phyloP scores from a whole-genome alignment of 2,797 vertebrate species.

The Sebastes cheni region DNA sequence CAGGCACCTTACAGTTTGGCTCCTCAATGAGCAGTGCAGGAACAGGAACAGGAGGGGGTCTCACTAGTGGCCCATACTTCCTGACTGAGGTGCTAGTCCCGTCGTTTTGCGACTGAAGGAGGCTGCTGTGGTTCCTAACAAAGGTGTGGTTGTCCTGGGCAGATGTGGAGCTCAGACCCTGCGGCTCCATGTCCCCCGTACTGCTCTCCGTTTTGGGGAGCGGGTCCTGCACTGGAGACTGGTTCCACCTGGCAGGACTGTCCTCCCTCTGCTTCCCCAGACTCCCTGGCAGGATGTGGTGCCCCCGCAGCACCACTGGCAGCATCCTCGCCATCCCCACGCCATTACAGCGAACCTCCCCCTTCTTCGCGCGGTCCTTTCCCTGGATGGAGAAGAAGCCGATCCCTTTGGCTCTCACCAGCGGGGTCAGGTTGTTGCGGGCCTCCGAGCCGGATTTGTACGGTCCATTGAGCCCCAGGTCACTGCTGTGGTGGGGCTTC shows the following conservation, averaged over 20 bases:
- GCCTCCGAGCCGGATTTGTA: constrained; percentile 61
- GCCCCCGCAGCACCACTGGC: constrained; percentile 71
- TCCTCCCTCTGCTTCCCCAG: constrained; percentile 64
- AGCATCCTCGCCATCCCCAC: constrained; percentile 68
- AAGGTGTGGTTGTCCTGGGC: constrained; percentile 64
- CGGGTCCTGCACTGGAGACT: constrained; percentile 57
- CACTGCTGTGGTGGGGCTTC: constrained; percentile 67
- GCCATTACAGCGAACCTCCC: constrained; percentile 65
- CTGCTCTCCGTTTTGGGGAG: constrained; percentile 10
- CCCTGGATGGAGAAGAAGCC: constrained; percentile 73
- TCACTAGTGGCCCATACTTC: constrained; percentile 68
- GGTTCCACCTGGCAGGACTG: constrained; percentile 64
- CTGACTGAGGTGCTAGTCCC: constrained; percentile 56
- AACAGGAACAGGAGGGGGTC: constrained; percentile 40
- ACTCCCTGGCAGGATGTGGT: constrained; percentile 63
- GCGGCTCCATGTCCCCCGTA: constrained; percentile 11
- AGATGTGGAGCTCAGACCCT: constrained; percentile 41
- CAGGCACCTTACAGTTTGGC: constrained; percentile 64
- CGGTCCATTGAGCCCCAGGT: constrained; percentile 68
- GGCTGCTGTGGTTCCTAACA: constrained; percentile 53
- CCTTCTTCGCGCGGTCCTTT: constrained; percentile 62
- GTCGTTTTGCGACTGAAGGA: constrained; percentile 36
- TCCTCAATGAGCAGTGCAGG: constrained; percentile 56
- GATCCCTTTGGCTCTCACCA: constrained; percentile 68
- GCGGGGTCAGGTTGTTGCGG: constrained; percentile 54